Conservation (phyloP, 2,113 vertebrate species). For the Pedetes capensis region DNA sequence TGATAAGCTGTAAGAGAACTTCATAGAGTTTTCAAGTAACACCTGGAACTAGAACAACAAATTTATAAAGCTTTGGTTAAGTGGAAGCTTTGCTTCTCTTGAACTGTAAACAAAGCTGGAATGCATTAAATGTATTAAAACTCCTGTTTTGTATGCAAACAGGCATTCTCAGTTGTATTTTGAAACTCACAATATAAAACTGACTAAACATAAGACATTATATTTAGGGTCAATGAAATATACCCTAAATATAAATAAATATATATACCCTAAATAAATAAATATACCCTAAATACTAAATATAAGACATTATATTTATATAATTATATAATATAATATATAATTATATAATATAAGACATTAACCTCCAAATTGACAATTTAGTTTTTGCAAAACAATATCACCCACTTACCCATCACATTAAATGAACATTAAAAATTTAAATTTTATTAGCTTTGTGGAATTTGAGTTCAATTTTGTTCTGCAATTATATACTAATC, state of each 20-base stretch:
- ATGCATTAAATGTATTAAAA: background rate
- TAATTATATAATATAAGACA: too few relatives aligned
- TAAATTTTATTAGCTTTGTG: background rate
- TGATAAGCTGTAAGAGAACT: background rate
- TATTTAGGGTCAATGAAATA: too few relatives aligned
- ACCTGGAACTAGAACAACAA: too few relatives aligned
- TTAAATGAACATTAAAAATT: background rate
- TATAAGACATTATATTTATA: too few relatives aligned
- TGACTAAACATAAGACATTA: too few relatives aligned
- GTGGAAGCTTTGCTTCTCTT: background rate
- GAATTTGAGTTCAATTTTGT: background rate
- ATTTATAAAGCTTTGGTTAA: background rate
- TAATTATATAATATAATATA: too few relatives aligned
- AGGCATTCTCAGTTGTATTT: background rate
- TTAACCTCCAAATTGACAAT: background rate
- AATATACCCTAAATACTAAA: too few relatives aligned
- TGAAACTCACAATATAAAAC: background rate
- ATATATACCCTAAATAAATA: too few relatives aligned
- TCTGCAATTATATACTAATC: background rate
- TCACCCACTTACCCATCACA: background rate
- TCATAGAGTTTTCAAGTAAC: background rate
- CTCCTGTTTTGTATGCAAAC: background rate
- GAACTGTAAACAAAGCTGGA: background rate
- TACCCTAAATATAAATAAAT: too few relatives aligned
- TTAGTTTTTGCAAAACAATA: background rate